A percentile compares a stretch with the other conserved stretches of the same genome.
These are phyloP conservation scores for Rugalucina vietnamica DNA, from an alignment of 2,888 invertebrate genomes.

Conservation along the genomic window DNA sequence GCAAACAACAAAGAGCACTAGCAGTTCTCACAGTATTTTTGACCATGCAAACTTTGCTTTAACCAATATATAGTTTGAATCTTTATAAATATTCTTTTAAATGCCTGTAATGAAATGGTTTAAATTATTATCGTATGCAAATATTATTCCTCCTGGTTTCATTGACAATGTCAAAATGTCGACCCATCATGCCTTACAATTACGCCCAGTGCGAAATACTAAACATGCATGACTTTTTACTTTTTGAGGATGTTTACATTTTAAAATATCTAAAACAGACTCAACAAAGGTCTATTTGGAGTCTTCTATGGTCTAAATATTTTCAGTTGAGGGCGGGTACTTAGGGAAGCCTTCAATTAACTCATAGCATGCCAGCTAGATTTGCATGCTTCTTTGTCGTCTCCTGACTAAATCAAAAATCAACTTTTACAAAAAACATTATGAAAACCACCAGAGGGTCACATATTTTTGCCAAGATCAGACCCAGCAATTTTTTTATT, in stretches of 20 bases:
- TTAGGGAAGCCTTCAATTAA: too few species aligned
- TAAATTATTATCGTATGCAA: neutral
- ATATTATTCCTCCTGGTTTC: neutral
- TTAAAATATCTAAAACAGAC: neutral
- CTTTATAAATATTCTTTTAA: neutral
- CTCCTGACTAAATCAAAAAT: too few species aligned
- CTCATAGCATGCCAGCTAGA: too few species aligned
- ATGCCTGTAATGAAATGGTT: neutral
- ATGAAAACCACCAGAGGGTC: too few species aligned
- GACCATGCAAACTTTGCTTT: neutral
- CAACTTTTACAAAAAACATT: too few species aligned
- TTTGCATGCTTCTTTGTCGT: too few species aligned
- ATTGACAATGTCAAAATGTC: neutral
- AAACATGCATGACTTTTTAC: neutral
- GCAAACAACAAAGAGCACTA: too few species aligned
- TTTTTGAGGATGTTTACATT: constrained; percentile 7
- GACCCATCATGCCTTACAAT: neutral
- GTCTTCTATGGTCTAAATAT: neutral
- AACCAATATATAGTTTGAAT: neutral
- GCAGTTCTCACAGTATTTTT: too few species aligned
- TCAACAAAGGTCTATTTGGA: neutral
- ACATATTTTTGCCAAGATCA: too few species aligned
- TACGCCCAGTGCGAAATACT: neutral
- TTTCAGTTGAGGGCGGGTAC: neutral
- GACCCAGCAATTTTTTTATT: too few species aligned